A percentile compares a stretch with the other conserved stretches of the same genome.
Conservation (phyloP, 2,888 invertebrate species). For the Campoplex nolae region DNA sequence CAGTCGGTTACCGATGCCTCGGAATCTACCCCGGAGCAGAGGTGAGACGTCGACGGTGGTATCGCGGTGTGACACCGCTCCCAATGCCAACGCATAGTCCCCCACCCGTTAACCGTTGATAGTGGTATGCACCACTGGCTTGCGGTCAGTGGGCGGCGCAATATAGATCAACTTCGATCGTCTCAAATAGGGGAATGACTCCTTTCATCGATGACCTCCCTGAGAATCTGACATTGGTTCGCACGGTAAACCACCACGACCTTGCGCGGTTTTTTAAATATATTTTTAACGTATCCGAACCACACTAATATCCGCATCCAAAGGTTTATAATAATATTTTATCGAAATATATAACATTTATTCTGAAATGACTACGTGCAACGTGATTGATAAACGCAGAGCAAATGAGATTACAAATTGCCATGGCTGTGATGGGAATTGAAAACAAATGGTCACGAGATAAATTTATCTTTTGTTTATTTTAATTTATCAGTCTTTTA, state of each 20-base stretch:
- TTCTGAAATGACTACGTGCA: neutral
- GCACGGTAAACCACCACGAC: neutral
- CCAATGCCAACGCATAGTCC: conserved; percentile 44
- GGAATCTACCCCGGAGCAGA: conserved; percentile 63
- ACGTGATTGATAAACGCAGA: neutral
- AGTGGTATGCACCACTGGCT: conserved; percentile 54
- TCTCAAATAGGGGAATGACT: neutral
- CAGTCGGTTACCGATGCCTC: conserved; percentile 71
- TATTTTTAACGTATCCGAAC: neutral
- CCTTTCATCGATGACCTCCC: conserved; percentile 47
- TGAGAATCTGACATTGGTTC: conserved; percentile 2
- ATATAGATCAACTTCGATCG: conserved; percentile 72
- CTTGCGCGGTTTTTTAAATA: neutral
- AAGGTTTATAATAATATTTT: neutral
- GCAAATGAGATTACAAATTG: neutral
- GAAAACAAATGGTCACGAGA: neutral
- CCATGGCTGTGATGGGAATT: neutral
- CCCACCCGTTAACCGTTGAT: conserved; percentile 17
- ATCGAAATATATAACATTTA: neutral
- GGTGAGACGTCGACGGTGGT: conserved; percentile 63
- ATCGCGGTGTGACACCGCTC: conserved; percentile 67
- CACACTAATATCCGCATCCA: neutral
- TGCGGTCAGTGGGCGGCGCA: conserved; percentile 65
- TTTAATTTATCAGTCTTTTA: neutral
- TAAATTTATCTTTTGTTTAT: too few species aligned